phyloP scores from a whole-genome alignment of 2,113 vertebrate species.

The Sitta europaea region DNA sequence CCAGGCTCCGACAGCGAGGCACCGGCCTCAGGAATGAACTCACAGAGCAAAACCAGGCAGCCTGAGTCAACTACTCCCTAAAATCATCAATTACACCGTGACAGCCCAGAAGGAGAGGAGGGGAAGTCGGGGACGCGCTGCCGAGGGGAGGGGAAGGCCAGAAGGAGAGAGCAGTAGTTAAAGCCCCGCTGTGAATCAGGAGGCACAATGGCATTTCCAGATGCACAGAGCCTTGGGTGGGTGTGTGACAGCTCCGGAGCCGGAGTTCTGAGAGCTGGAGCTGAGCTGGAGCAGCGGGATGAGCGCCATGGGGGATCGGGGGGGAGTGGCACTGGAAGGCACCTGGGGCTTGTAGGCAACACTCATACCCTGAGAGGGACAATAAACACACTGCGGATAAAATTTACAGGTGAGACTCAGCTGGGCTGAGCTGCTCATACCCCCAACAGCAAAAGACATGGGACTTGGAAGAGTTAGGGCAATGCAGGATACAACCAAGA shows the following conservation, averaged over 20 bases:
- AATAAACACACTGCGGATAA: neutral
- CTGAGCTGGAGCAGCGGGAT: rapidly evolving
- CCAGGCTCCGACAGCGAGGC: neutral
- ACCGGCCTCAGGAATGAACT: slow-evolving; percentile 33
- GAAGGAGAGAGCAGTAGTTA: neutral
- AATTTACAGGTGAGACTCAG: neutral
- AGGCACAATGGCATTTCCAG: slow-evolving; percentile 13
- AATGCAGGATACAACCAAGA: neutral
- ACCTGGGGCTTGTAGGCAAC: neutral
- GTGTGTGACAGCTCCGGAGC: neutral
- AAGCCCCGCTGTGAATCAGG: neutral
- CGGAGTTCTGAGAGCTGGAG: neutral
- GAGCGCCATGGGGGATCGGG: rapidly evolving
- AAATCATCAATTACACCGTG: slow-evolving; percentile 31
- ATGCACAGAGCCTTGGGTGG: neutral
- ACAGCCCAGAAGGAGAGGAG: slow-evolving; percentile 43
- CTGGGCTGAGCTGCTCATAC: neutral
- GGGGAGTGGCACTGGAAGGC: rapidly evolving
- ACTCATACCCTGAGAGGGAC: neutral
- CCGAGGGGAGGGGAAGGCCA: slow-evolving; percentile 22
- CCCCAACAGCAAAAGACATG: neutral
- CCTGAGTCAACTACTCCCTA: slow-evolving; percentile 45
- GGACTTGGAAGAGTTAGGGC: neutral
- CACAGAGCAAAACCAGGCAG: slow-evolving; percentile 47
- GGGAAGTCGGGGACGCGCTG: slow-evolving; percentile 14